phyloP scores from a whole-genome alignment of 2,113 vertebrate genomes.

The Hystrix cristata region DNA sequence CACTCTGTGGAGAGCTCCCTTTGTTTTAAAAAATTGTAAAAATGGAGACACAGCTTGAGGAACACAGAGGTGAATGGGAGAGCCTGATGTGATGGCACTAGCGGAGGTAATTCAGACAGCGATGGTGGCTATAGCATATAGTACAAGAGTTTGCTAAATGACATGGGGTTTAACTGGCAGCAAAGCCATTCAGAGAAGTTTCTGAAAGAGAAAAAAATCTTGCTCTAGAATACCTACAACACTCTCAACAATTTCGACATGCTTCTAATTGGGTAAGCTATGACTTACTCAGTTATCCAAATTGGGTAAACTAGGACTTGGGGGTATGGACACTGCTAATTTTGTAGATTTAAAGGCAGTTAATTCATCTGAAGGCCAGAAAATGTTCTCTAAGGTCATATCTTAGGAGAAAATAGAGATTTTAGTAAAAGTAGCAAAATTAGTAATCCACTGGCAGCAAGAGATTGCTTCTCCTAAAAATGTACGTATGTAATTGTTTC shows the following conservation, averaged over 20 bases:
- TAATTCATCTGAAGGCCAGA: neutral
- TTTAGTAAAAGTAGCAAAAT: neutral
- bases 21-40: neutral
- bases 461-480: neutral
- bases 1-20: accelerated
- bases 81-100: neutral
- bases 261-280: neutral
- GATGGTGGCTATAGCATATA: neutral
- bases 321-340: neutral
- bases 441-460: neutral
- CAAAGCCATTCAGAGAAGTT: neutral
- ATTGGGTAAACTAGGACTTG: neutral
- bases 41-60: too few relatives aligned
- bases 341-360: neutral
- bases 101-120: too few relatives aligned
- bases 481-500: neutral
- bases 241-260: too few relatives aligned
- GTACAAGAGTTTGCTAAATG: neutral
- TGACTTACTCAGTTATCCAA: too few relatives aligned
- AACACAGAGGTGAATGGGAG: neutral
- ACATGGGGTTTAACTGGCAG: too few relatives aligned
- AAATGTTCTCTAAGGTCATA: neutral
- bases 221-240: neutral
- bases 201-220: neutral
- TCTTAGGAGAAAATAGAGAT: neutral